Conservation (phyloP, 2,888 invertebrate genomes). For the Pilophorus perplexus region DNA sequence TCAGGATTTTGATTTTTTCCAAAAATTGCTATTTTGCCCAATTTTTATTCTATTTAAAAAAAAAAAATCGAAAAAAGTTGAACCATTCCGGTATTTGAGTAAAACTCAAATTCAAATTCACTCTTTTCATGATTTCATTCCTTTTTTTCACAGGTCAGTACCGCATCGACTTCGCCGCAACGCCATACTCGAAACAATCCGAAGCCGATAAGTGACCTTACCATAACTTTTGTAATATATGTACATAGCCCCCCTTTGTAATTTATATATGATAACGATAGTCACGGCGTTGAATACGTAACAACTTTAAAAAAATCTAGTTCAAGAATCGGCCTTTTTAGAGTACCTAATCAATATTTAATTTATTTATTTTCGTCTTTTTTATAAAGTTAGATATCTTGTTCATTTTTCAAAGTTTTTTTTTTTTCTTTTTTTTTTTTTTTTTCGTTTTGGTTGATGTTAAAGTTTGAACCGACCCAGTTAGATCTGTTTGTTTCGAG, state of each 20-base stretch:
- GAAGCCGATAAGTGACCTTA: slow-evolving; percentile 55
- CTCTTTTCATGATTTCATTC: no score
- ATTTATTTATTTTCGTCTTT: slow-evolving; percentile 24
- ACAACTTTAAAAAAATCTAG: slow-evolving; percentile 38
- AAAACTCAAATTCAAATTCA: no score
- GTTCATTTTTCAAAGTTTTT: slow-evolving; percentile 1
- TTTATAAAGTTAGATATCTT: background rate
- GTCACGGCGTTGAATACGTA: slow-evolving; percentile 39
- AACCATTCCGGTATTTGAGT: no score
- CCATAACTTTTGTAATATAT: slow-evolving; percentile 40
- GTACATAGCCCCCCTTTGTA: slow-evolving; percentile 44
- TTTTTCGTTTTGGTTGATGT: slow-evolving; percentile 10
- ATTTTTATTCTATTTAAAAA: no score
- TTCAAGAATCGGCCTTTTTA: slow-evolving; percentile 35
- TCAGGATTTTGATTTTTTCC: no score
- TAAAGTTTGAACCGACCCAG: slow-evolving; percentile 5
- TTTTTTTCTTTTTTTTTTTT: slow-evolving; percentile 15
- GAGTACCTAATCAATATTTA: slow-evolving; percentile 34
- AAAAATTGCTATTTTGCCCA: no score
- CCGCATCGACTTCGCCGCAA: slow-evolving; percentile 54
- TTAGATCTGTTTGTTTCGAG: slow-evolving; percentile 3
- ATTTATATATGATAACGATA: slow-evolving; percentile 44
- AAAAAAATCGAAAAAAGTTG: no score
- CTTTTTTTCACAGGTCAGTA: slow-evolving; percentile 55
- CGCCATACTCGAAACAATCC: slow-evolving; percentile 53